Base-by-base conservation (phyloP, 2,113 vertebrate species). In the Pangasianodon hypophthalmus region DNA sequence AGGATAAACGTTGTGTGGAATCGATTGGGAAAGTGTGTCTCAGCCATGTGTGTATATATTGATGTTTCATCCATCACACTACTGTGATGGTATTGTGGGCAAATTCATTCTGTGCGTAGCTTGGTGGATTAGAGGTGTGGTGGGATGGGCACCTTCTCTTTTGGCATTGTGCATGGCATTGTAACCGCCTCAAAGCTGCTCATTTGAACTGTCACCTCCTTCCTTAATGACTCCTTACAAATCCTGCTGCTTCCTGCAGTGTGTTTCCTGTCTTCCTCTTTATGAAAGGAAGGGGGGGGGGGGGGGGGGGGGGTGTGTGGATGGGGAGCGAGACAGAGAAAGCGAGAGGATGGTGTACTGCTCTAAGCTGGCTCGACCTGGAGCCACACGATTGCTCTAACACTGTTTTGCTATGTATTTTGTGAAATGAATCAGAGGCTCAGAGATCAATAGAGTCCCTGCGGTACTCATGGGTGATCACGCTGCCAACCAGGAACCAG, bases 401-500 rank as follows among this genome's bases (percentile, higher is more conserved):
- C 92, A 89, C 90, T 77, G 62, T 93, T 94, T 83, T 81, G 83
- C 92, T 92, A 90, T 89, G 92, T 91, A 94, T 95, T 91, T 93
- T 89, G 94, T 93, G 93, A 95, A 95, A 95, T 94, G 93, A 96
- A 95, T 93, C 93, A 94, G 92, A 89, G 88, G 93, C 94, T 94
- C 71, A 62, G 93, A 93, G 94, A 95, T 95, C 95, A 95, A 95
- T 94, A 92, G 92, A 62, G 90, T 93, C 91, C 94, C 95, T 58
- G 48, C 54, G 77, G 94, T 93, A 94, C 94, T 93, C 93, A 80
- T 81, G 91, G 81, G 56, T 88, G 60, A 71, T 77, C 54, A 80
- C 10, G 91, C 95, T 96, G 95, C 96, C 96, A 96, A 94, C 96
- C 95, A 92, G 94, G 92, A 93, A 91, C 93, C 93, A 95, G 93